Percentiles rank a stretch among this genome's conserved stretches.
Evolutionary conservation across 2,113 vertebrate genomes (phyloP).

Genomic region (Sceloporus tristichus): DNA sequence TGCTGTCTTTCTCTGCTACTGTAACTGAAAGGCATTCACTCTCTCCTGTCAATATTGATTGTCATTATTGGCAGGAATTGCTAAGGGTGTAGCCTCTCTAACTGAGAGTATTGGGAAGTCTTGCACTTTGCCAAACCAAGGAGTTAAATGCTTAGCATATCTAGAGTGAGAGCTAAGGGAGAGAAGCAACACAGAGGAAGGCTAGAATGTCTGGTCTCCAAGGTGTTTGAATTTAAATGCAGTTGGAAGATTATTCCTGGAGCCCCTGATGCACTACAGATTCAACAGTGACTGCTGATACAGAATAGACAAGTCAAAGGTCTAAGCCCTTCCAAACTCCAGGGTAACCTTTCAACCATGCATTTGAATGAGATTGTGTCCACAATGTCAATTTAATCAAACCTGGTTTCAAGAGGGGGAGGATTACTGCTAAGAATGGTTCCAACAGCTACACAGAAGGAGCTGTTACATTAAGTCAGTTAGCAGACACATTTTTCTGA

Average conservation of each 20-base stretch:
- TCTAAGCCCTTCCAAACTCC: constrained; percentile 15
- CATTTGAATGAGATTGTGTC: background rate
- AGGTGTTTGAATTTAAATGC: constrained; percentile 26
- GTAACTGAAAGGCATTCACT: constrained; percentile 17
- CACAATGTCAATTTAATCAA: background rate
- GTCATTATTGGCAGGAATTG: constrained; percentile 22
- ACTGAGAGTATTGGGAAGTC: constrained; percentile 32
- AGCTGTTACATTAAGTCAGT: background rate
- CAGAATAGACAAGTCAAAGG: constrained; percentile 32
- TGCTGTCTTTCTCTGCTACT: rapidly evolving
- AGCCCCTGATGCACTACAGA: background rate
- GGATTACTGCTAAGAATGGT: background rate
- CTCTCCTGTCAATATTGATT: constrained; percentile 31
- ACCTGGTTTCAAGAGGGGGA: background rate
- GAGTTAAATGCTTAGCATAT: background rate
- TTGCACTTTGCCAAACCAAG: constrained; percentile 14
- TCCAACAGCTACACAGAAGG: background rate
- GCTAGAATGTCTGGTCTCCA: constrained; percentile 36
- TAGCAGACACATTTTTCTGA: background rate
- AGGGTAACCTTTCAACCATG: constrained; percentile 29
- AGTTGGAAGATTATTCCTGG: background rate
- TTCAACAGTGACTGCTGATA: constrained; percentile 6
- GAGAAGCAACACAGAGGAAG: background rate
- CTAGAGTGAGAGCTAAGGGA: background rate
- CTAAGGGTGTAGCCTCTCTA: constrained; percentile 25